A percentile compares a stretch with the other conserved stretches of the same genome.
Evolutionary conservation across 35 echinoderm and acorn worm genomes (phyloP).

Genomic region (Antedon bifida): DNA sequence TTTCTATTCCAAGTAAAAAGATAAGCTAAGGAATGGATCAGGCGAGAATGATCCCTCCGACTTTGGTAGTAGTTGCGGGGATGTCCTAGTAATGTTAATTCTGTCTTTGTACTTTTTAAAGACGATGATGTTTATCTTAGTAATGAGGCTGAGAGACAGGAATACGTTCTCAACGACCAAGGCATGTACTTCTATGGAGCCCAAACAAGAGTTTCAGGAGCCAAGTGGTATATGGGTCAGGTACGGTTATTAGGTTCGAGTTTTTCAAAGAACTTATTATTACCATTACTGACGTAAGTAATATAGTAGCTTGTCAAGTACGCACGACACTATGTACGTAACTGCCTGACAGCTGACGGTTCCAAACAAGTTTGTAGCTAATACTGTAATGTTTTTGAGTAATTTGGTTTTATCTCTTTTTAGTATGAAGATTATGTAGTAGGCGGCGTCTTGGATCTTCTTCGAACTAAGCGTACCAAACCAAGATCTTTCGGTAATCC

Average conservation of each 20-base stretch:
- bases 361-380: no score
- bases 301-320: no score
- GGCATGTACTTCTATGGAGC: conserved; percentile 1
- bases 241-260: neutral
- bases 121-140: neutral
- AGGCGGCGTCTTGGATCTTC: conserved; percentile 61
- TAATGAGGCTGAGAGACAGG: neutral
- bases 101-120: neutral
- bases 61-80: no score
- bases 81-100: no score
- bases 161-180: conserved; percentile 7
- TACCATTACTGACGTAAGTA: no score
- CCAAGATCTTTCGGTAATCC: conserved; percentile 39
- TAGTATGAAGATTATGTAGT: conserved; percentile 76
- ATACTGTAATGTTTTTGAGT: no score
- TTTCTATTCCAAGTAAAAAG: no score
- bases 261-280: no score
- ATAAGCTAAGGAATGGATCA: no score
- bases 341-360: no score
- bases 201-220: neutral
- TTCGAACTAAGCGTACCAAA: conserved; percentile 44
- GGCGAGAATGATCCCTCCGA: no score
- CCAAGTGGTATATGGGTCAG: neutral
- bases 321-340: no score
- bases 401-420: neutral